Evolutionary conservation across 2,888 invertebrate species (phyloP), one percentile per base, ranked within the genome.

Genomic region (Pristionchus entomophagus): DNA sequence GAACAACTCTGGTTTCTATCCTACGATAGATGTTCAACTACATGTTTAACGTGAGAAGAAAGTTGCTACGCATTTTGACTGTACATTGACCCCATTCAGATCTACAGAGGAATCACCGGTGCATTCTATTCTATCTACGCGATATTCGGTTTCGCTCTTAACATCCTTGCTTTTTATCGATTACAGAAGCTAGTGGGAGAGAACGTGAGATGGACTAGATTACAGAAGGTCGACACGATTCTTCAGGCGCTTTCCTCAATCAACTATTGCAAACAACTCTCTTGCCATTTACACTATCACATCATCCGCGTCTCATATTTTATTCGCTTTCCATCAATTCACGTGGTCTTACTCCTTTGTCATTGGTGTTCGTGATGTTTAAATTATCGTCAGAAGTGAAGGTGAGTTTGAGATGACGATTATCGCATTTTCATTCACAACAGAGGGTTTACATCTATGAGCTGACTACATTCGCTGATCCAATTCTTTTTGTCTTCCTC

Each of bases 391-490:
- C 2, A 73, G 38, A 8, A 41, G 41, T 26, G 41, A 41, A n/a
- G n/a, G 73, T 73, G 41, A 73, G 73, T 73, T n/a, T 41, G 22
- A 35, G 5, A 19, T 8, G 19, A 65, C 4, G 19, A 1, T 19
- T 35, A 1, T 45, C 10, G n/a, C 73, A 73, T 73, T n/a, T 12
- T 41, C 1, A n/a, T 73, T 56, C 73, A 8, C 12, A 8, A 8
- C 41, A 73, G 73, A 22, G 73, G 41, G 12, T 26, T 0, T 73
- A 73, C n/a, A n/a, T 45, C 73, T 73, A 73, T 12, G 73, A 73
- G n/a, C n/a, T 73, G 17, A 45, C 73, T 41, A 45, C 45, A 73
- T 73, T 73, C 41, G n/a, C 38, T 45, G 41, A 73, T 73, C 73
- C 73, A 22, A 26, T 73, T 41, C 26, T 73, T 0, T 26, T 73